A percentile compares a stretch with the other conserved stretches of the same genome.
Conservation (phyloP, 2,888 invertebrate species). For the Baronia brevicornis region DNA sequence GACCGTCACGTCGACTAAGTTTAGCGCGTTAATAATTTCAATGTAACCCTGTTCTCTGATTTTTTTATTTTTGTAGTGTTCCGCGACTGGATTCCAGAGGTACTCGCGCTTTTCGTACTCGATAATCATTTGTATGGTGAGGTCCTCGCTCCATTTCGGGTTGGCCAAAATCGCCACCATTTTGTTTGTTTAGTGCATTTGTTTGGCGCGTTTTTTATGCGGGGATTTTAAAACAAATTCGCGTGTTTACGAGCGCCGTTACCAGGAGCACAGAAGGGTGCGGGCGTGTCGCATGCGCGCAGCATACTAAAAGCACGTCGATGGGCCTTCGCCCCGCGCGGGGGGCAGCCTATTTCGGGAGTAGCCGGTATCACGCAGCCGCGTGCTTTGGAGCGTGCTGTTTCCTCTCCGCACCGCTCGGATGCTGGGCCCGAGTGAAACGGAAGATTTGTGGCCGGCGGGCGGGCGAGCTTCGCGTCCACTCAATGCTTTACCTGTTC, state of each 20-base stretch:
- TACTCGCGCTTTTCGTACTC: conserved; percentile 71
- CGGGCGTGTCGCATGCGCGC: conserved; percentile 76
- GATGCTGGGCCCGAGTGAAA: conserved; percentile 72
- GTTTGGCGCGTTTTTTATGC: conserved; percentile 31
- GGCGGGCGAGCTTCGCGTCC: conserved; percentile 33
- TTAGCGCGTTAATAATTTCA: conserved; percentile 65
- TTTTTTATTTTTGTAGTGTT: conserved; percentile 71
- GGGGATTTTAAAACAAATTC: conserved; percentile 26
- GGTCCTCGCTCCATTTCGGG: conserved; percentile 72
- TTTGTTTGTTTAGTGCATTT: conserved; percentile 45
- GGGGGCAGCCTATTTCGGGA: conserved; percentile 72
- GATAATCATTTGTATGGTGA: conserved; percentile 70
- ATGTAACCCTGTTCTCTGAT: conserved; percentile 68
- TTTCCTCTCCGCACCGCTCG: conserved; percentile 65
- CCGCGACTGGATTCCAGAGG: conserved; percentile 69
- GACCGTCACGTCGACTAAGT: conserved; percentile 64
- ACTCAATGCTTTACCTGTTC: conserved; percentile 20
- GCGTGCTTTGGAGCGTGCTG: conserved; percentile 74
- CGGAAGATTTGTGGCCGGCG: conserved; percentile 70
- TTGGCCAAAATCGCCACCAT: conserved; percentile 70
- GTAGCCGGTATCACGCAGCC: conserved; percentile 72
- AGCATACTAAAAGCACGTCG: conserved; percentile 77
- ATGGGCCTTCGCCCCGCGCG: conserved; percentile 61
- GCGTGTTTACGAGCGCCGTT: conserved; percentile 43
- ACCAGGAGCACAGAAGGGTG: conserved; percentile 68